These are phyloP conservation scores for Dinocampus coccinellae DNA, from an alignment of 2,888 invertebrate species.

Conservation along the genomic window DNA sequence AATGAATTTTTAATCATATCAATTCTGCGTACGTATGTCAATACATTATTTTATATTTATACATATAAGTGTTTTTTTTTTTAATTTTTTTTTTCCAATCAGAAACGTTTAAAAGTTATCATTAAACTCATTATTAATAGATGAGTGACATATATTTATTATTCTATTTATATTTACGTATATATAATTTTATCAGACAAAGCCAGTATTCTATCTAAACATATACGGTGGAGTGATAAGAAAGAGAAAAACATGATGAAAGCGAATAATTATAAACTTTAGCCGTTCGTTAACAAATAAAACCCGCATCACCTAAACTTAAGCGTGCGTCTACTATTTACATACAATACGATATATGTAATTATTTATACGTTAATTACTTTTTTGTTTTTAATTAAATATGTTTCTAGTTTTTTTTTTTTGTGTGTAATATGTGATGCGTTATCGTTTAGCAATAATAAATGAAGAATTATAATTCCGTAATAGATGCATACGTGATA, in stretches of 20 bases:
- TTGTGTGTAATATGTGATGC: constrained; percentile 25
- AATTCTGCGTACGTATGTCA: constrained; percentile 12
- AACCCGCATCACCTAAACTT: constrained; percentile 63
- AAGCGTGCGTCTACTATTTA: constrained; percentile 66
- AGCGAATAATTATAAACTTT: constrained; percentile 34
- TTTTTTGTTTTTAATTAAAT: too few species aligned
- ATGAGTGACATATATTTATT: neutral
- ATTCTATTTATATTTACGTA: neutral
- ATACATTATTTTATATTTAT: neutral
- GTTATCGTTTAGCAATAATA: neutral
- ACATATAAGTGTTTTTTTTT: too few species aligned
- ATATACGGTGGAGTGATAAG: constrained; percentile 35
- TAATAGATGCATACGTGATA: constrained; percentile 13
- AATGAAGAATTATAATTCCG: neutral
- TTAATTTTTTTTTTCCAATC: too few species aligned
- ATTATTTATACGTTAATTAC: neutral
- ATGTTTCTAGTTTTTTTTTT: constrained; percentile 11
- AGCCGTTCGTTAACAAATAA: constrained; percentile 55
- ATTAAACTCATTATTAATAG: too few species aligned
- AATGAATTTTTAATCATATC: constrained; percentile 23
- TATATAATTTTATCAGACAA: neutral
- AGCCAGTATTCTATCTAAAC: constrained; percentile 36
- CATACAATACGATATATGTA: constrained; percentile 46
- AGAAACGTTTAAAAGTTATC: too few species aligned
- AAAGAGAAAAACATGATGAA: constrained; percentile 24